Evolutionary conservation across 23 tunicate species (phyloP).

Genomic region (Diplosoma virens): DNA sequence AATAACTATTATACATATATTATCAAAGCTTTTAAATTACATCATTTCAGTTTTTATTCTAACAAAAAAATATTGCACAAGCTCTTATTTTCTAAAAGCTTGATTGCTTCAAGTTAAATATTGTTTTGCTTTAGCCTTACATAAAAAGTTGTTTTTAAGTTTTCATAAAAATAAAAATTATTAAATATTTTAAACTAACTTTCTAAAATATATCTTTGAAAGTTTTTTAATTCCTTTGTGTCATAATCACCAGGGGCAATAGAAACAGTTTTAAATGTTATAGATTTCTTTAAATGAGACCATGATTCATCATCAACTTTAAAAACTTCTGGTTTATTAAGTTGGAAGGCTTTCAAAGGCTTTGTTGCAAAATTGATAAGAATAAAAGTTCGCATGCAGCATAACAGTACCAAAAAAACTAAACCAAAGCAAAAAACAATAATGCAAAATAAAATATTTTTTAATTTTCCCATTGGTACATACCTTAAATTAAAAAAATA

Average conservation of each 20-base stretch:
- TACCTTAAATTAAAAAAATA: too few relatives aligned
- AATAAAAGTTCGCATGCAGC: conserved; percentile 16
- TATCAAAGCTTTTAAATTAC: too few relatives aligned
- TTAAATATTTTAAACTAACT: too few relatives aligned
- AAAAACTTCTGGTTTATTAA: conserved; percentile 29
- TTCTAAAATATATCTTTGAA: not conserved
- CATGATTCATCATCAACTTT: conserved; percentile 10
- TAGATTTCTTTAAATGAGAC: conserved; percentile 17
- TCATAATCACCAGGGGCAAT: conserved; percentile 13
- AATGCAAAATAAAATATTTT: not conserved
- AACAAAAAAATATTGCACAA: too few relatives aligned
- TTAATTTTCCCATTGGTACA: too few relatives aligned
- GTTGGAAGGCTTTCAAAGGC: conserved; percentile 10
- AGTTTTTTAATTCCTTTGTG: conserved; percentile 5
- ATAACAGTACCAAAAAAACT: conserved; percentile 1
- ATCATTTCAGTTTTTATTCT: too few relatives aligned
- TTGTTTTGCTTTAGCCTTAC: too few relatives aligned
- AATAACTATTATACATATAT: too few relatives aligned
- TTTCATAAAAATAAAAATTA: too few relatives aligned
- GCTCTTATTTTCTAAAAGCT: too few relatives aligned
- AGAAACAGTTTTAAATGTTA: conserved; percentile 21
- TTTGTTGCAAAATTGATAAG: not conserved
- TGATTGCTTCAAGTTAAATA: too few relatives aligned
- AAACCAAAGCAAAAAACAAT: not conserved
- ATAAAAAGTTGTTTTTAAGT: too few relatives aligned